These are phyloP conservation scores for Drosophila sp. DNA, from an alignment of 1,140 invertebrate genomes.

Conservation along the genomic window DNA sequence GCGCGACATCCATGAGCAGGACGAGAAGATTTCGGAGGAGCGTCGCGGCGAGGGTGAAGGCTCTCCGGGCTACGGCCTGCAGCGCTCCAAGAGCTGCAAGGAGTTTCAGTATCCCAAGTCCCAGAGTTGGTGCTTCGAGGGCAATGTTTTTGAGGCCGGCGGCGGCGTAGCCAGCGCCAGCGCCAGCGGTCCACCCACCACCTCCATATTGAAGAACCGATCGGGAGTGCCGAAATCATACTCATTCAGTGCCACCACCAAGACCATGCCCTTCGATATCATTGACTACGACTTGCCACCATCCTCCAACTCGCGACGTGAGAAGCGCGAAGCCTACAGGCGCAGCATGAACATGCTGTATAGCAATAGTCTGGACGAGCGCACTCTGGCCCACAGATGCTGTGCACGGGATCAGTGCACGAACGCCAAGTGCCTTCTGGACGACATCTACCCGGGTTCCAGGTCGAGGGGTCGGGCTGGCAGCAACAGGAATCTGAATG, in stretches of 20 bases:
- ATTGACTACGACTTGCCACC: slow-evolving; percentile 81
- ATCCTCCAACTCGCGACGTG: slow-evolving; percentile 58
- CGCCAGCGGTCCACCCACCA: slow-evolving; percentile 41
- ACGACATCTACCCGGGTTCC: slow-evolving; percentile 72
- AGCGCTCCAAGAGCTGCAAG: slow-evolving; percentile 80
- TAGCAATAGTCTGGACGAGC: slow-evolving; percentile 73
- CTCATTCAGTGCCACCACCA: slow-evolving; percentile 77
- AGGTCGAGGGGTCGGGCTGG: slow-evolving; percentile 49
- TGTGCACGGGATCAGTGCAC: slow-evolving; percentile 79
- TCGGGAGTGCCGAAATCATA: slow-evolving; percentile 79
- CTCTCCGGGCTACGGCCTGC: slow-evolving; percentile 68
- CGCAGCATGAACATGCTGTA: slow-evolving; percentile 68
- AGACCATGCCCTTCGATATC: slow-evolving; percentile 80
- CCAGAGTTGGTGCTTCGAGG: slow-evolving; percentile 80
- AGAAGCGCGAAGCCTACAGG: slow-evolving; percentile 74
- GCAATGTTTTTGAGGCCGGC: slow-evolving; percentile 64
- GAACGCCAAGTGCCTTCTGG: slow-evolving; percentile 75
- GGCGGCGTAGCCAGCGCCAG: slow-evolving; percentile 34
- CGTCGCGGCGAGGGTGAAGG: slow-evolving; percentile 75
- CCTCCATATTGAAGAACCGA: slow-evolving; percentile 75
- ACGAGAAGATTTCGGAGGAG: slow-evolving; percentile 64
- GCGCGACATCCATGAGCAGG: slow-evolving; percentile 73
- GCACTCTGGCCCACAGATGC: slow-evolving; percentile 56
- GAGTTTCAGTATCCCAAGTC: slow-evolving; percentile 82
- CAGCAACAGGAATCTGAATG: slow-evolving; percentile 73